Evolutionary conservation across 2,888 invertebrate genomes (phyloP).

Genomic region (Ophion obscuratus): DNA sequence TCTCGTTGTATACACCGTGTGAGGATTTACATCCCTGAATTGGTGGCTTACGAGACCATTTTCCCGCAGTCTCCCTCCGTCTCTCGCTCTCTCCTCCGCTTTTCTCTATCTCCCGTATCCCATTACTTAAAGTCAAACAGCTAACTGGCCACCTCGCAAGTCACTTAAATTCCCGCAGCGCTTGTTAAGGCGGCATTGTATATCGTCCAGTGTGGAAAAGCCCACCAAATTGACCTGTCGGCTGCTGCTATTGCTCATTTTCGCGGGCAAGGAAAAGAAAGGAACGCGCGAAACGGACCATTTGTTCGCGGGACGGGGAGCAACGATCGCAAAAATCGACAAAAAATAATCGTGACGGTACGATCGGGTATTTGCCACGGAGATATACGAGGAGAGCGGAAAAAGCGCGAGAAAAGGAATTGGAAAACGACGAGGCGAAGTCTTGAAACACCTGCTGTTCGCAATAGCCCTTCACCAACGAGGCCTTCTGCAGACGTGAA

Average conservation of each 20-base stretch:
- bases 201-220: conserved; percentile 23
- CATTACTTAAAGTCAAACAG: conserved; percentile 56
- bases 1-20: conserved; percentile 41
- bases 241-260: conserved; percentile 14
- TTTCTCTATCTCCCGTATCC: conserved; percentile 67
- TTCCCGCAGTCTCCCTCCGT: conserved; percentile 72
- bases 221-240: conserved; percentile 9
- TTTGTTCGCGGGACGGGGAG: neutral
- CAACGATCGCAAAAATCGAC: conserved; percentile 23
- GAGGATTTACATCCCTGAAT: conserved; percentile 80
- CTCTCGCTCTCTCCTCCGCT: conserved; percentile 70
- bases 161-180: conserved; percentile 46
- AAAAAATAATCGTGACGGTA: conserved; percentile 11
- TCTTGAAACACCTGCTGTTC: conserved; percentile 46
- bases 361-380: conserved; percentile 30
- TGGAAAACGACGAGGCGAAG: neutral
- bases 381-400: conserved; percentile 1
- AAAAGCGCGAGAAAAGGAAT: neutral
- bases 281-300: neutral
- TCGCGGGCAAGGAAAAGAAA: neutral
- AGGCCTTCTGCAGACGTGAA: conserved; percentile 21
- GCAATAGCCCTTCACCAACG: conserved; percentile 38
- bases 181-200: conserved; percentile 48
- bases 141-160: conserved; percentile 49
- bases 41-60: conserved; percentile 77